These are phyloP conservation scores for Psittacula cyanocephala DNA, from an alignment of 2,113 vertebrate species.

Conservation along the genomic window DNA sequence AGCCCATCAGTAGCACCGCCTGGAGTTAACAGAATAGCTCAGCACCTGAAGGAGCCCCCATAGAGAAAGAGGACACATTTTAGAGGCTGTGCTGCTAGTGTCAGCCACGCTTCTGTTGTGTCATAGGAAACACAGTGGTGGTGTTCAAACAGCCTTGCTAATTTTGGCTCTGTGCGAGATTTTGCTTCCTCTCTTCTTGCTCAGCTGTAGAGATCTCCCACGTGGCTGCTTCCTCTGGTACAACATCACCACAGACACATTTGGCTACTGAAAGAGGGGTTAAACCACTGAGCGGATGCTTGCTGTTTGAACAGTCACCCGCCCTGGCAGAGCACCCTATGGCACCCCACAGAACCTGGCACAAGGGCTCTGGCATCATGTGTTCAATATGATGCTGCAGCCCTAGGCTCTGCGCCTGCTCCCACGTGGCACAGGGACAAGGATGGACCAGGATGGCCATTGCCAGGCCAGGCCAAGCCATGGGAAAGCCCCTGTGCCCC, in stretches of 20 bases:
- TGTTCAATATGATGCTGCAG: not conserved
- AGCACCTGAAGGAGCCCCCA: not conserved
- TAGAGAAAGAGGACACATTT: not conserved
- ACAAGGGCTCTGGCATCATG: not conserved
- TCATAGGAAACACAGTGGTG: rapidly evolving
- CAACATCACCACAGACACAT: not conserved
- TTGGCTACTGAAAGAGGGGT: not conserved
- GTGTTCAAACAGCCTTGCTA: not conserved
- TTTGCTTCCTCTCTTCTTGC: not conserved
- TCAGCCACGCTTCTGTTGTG: rapidly evolving
- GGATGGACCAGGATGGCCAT: rapidly evolving
- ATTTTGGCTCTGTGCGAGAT: not conserved
- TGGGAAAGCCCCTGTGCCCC: not conserved
- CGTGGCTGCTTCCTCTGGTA: not conserved
- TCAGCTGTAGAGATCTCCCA: not conserved
- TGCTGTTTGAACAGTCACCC: rapidly evolving
- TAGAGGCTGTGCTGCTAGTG: not conserved
- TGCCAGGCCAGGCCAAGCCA: rapidly evolving
- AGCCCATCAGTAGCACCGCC: not conserved
- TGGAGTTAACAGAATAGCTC: not conserved
- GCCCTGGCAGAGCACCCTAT: not conserved
- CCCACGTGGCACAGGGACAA: not conserved
- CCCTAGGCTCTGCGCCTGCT: rapidly evolving
- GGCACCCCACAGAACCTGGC: not conserved
- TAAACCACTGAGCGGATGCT: not conserved